Percentiles rank a stretch among this genome's conserved stretches.
These are phyloP conservation scores for Rhinella marina DNA, from an alignment of 2,797 vertebrate species.

Conservation along the genomic window DNA sequence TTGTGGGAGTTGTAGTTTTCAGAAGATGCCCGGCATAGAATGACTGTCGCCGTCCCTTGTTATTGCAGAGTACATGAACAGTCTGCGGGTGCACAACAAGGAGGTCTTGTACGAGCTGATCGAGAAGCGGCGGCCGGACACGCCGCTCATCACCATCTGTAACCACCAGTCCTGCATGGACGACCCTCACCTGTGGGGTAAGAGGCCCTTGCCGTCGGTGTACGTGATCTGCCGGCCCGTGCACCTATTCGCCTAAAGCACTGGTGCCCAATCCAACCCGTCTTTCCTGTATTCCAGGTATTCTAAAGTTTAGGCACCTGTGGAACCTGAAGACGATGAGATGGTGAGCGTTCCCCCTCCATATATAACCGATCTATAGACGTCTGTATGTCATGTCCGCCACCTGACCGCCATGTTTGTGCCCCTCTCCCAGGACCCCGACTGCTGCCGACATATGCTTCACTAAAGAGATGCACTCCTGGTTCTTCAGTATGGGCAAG, in stretches of 20 bases:
- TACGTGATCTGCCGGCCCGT: too few species aligned
- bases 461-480: slow-evolving; percentile 84
- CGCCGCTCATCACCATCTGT: slow-evolving; percentile 87
- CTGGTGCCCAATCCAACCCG: neutral
- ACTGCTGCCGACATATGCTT: slow-evolving; percentile 91
- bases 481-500: slow-evolving; percentile 91
- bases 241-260: neutral
- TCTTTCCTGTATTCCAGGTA: slow-evolving; percentile 72
- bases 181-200: slow-evolving; percentile 92
- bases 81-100: slow-evolving; percentile 84
- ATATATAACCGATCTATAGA: neutral
- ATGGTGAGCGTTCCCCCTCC: slow-evolving; percentile 79
- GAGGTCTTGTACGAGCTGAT: slow-evolving; percentile 83
- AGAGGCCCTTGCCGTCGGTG: neutral
- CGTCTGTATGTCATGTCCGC: neutral
- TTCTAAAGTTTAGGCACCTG: slow-evolving; percentile 82
- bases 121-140: slow-evolving; percentile 78
- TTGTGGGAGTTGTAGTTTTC: too few species aligned
- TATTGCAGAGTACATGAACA: slow-evolving; percentile 84
- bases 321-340: slow-evolving; percentile 87
- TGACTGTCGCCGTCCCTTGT: neutral
- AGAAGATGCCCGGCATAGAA: neutral
- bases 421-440: slow-evolving; percentile 80
- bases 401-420: neutral
- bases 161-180: slow-evolving; percentile 97